phyloP scores from a whole-genome alignment of 2,797 vertebrate genomes.

The Micromesistius poutassou region DNA sequence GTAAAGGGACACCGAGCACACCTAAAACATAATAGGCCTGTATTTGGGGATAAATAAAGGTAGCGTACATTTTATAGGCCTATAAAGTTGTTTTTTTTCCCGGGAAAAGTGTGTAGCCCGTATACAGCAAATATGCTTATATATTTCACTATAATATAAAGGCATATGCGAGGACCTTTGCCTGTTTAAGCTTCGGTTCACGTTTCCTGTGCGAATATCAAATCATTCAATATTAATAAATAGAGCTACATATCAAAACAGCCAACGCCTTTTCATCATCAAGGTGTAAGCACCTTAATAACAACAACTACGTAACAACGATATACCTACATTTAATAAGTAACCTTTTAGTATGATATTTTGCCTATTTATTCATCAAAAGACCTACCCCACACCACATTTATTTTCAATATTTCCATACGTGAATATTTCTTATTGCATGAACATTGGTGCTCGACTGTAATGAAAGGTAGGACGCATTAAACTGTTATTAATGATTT shows the following conservation, averaged over 20 bases:
- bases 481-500: neutral
- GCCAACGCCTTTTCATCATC: neutral
- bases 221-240: neutral
- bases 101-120: neutral
- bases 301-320: neutral
- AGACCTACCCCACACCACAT: neutral
- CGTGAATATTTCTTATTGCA: neutral
- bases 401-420: neutral
- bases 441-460: neutral
- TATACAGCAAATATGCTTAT: neutral
- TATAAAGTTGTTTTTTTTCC: neutral
- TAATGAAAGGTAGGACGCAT: neutral
- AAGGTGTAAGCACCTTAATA: neutral
- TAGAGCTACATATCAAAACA: neutral
- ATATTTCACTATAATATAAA: neutral
- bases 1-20: neutral
- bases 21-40: neutral
- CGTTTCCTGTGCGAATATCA: neutral
- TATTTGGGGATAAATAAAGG: neutral
- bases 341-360: neutral
- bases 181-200: neutral
- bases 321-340: no score
- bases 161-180: neutral
- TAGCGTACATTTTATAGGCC: neutral
- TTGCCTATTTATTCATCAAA: neutral